Evolutionary conservation across 1,140 invertebrate species (phyloP), one percentile per base, ranked within the genome.

Genomic region (Papilio polyxenes): DNA sequence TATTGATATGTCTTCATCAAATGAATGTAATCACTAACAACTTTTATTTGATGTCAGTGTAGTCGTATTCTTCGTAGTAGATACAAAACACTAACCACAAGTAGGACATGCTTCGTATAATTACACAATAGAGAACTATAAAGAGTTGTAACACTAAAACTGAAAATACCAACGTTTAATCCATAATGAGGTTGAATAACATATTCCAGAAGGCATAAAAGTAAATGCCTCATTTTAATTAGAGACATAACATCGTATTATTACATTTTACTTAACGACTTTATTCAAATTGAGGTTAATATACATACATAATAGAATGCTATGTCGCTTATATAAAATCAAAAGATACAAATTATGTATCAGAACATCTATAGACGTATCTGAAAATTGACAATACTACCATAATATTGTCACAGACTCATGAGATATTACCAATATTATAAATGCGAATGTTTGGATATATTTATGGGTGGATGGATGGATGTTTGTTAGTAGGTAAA

Each of bases 171-270:
- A 62, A 7, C 59, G n/a, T 62, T 59, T 62, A 62, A 62, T 62
- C 17, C 59, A 56, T 31, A 69, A 69, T 69, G 11, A 69, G 65
- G 65, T 69, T 23, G 65, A 69, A 69, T 69, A 69, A 69, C 65
- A 69, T 69, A 40, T 69, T 65, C 11, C 23, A 31, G 23, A 17
- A 31, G 13, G 10, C 31, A 72, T 72, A 72, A 72, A 65, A 40
- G 65, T 72, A 72, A 72, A 72, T 72, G 65, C 13, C 13, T 13
- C 13, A 72, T 40, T 72, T 72, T 72, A 72, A 72, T 72, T 72
- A 72, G 10, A 69, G 65, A 40, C 65, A 37, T 37, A 72, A 37
- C 31, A 72, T 72, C 65, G 65, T 10, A 72, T 72, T 37, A 69
- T 69, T 72, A 72, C 31, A 72, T 72, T 72, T 40, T 31, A 69